Evolutionary conservation across 2,113 vertebrate species (phyloP), one percentile per base, ranked within the genome.

Genomic region (Hyaena hyaena): DNA sequence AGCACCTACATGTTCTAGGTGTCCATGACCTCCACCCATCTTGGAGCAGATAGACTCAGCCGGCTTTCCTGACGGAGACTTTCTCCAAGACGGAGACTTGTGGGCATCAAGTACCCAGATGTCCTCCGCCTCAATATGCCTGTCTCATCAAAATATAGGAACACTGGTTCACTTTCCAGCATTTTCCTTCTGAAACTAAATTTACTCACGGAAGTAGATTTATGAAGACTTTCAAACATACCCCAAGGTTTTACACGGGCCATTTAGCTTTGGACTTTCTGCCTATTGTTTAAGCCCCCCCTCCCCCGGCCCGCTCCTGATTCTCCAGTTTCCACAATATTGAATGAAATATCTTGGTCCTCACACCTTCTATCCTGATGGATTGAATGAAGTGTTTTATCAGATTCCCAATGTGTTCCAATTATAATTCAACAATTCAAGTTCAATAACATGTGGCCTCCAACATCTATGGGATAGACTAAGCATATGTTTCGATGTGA

Each of bases 401-500:
- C 48, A 31, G 24, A 43, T 23, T 77, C 65, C 65, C 80, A 16
- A 0, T 2, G 21, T 3, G 43, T 65, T 82, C 45, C 63, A 28
- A 68, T n/a, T 19, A 43, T 19, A 65, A 12, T 63, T 4, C 26
- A 9, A 2, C 0, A 0, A 16, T 23, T 73, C 5, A 4, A 23
- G 31, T 15, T 50, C 7, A 19, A 24, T 15, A 7, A 11, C 43
- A 21, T 0, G 1, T 24, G 66, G 5, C 28, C 31, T 58, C 73
- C 43, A 16, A 55, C 3, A 4, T 14, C 33, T 8, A 0, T 19
- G 24, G 48, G 88, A 86, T 0, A 17, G n/a, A 45, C 2, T 15
- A 0, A 2, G 21, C 0, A 2, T 7, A 28, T 1, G 15, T 50
- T 68, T 74, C 63, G 16, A 3, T 7, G 58, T 10, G 55, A 50